Percentiles rank a stretch among this genome's conserved stretches.
These are phyloP conservation scores for Melanaphis sacchari DNA, from an alignment of 1,140 invertebrate genomes.

Conservation along the genomic window DNA sequence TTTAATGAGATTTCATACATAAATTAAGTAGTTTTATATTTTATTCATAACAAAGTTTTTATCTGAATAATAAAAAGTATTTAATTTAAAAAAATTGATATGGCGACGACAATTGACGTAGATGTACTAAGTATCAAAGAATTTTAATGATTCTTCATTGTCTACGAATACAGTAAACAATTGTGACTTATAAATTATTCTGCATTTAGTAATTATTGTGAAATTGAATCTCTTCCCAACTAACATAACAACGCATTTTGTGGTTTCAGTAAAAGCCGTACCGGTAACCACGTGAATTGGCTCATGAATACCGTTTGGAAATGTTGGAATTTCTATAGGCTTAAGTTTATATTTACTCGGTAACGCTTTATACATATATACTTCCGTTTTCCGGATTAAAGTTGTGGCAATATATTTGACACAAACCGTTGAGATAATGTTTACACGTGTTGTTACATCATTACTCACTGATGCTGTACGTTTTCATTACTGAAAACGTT, in stretches of 20 bases:
- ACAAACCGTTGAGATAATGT: not conserved
- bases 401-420: not conserved
- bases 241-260: not conserved
- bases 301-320: slow-evolving; percentile 2
- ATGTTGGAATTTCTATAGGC: not conserved
- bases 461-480: not conserved
- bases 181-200: not conserved
- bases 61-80: too few relatives aligned
- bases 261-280: not conserved
- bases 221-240: slow-evolving; percentile 1
- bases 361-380: not conserved
- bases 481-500: not conserved
- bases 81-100: too few relatives aligned
- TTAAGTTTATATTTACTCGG: slow-evolving; percentile 11
- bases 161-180: too few relatives aligned
- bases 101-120: too few relatives aligned
- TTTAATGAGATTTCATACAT: too few relatives aligned
- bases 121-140: too few relatives aligned
- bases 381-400: not conserved
- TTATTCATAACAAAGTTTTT: too few relatives aligned
- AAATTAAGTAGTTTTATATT: too few relatives aligned
- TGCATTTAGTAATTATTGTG: not conserved
- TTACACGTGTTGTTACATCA: not conserved
- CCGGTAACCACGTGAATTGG: not conserved
- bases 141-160: too few relatives aligned